Evolutionary conservation across 2,888 invertebrate species (phyloP).

Genomic region (Parapristionchus giblindavisi): DNA sequence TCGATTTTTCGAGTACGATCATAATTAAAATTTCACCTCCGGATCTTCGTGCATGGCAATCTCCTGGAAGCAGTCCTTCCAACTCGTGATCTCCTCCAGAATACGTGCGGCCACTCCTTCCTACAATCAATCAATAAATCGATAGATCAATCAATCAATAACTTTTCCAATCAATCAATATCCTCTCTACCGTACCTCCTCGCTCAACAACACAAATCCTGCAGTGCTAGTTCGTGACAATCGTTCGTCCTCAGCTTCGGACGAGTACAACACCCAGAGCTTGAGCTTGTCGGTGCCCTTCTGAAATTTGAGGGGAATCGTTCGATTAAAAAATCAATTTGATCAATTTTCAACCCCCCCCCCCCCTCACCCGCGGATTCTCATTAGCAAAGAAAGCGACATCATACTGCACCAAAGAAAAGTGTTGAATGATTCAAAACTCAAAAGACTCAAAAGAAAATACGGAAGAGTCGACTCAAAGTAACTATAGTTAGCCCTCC

Average conservation of each 20-base stretch:
- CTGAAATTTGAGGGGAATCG: slow-evolving; percentile 40
- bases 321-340: too few species aligned
- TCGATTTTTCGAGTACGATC: too few species aligned
- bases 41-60: slow-evolving; percentile 65
- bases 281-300: slow-evolving; percentile 69
- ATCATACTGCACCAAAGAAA: too few species aligned
- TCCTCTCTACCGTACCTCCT: slow-evolving; percentile 44
- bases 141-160: background rate
- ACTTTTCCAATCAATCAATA: background rate
- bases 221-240: slow-evolving; percentile 54
- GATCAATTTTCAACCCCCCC: too few species aligned
- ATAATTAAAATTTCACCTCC: too few species aligned
- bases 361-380: too few species aligned
- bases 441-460: too few species aligned
- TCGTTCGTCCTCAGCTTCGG: slow-evolving; percentile 67
- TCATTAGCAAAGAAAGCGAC: too few species aligned
- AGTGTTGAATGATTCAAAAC: too few species aligned
- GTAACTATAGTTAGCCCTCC: too few species aligned
- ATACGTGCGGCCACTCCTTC: slow-evolving; percentile 47
- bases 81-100: slow-evolving; percentile 61
- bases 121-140: too few species aligned
- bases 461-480: too few species aligned
- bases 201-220: slow-evolving; percentile 52
- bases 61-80: slow-evolving; percentile 67
- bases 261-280: slow-evolving; percentile 67